These are phyloP conservation scores for Lepidocyrtinus sp. DNA, from an alignment of 2,888 invertebrate species.

Conservation along the genomic window DNA sequence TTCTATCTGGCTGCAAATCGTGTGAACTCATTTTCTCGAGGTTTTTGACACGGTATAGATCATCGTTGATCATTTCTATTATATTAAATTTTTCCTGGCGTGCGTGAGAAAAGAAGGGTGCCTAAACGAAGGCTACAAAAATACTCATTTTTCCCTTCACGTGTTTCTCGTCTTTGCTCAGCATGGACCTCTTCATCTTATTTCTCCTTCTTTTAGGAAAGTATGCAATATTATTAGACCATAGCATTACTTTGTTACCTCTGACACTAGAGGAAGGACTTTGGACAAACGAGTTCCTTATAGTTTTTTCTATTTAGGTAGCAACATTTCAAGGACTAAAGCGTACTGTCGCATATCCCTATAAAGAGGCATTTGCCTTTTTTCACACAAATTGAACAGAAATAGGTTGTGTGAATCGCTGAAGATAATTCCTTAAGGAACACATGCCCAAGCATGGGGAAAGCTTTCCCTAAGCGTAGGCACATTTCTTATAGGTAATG, in stretches of 20 bases:
- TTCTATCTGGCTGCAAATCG: constrained; percentile 6
- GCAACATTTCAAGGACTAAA: constrained; percentile 29
- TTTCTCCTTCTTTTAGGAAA: constrained; percentile 31
- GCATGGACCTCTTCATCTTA: constrained; percentile 43
- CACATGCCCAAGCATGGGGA: constrained; percentile 5
- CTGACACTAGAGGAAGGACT: constrained; percentile 19
- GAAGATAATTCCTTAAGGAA: constrained; percentile 53
- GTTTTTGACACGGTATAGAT: constrained; percentile 47
- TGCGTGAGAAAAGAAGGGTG: constrained; percentile 32
- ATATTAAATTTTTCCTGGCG: constrained; percentile 20
- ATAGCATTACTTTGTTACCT: constrained; percentile 21
- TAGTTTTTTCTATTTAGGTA: background rate
- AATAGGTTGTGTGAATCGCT: constrained; percentile 48
- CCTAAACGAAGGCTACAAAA: constrained; percentile 8
- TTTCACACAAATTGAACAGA: constrained; percentile 53
- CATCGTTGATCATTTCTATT: constrained; percentile 49
- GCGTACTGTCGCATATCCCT: background rate
- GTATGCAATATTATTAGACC: background rate
- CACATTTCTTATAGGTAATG: background rate
- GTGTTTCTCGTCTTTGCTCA: constrained; percentile 6
- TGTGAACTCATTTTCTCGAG: constrained; percentile 13
- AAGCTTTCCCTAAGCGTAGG: too few relatives aligned
- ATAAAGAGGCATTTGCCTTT: constrained; percentile 38
- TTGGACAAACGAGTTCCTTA: background rate
- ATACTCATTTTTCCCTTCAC: constrained; percentile 9